Conservation (phyloP, 2,888 invertebrate species). For the Seira sanloemensis region DNA sequence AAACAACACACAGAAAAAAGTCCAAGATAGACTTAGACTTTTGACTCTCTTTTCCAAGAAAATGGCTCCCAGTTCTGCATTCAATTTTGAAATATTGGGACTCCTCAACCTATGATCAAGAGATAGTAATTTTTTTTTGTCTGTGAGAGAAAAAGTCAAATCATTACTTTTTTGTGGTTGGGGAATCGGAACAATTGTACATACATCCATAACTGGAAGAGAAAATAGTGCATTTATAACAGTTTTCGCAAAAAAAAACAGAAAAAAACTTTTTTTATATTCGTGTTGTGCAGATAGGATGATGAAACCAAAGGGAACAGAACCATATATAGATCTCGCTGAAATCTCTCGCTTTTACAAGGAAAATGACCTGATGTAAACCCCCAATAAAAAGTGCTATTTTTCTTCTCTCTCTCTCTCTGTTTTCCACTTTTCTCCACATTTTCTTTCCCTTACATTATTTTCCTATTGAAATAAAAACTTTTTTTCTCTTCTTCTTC, state of each 20-base stretch:
- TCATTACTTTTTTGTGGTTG: conserved; percentile 64
- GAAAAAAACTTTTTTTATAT: not conserved
- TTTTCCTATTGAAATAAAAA: conserved; percentile 57
- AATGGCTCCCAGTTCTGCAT: conserved; percentile 67
- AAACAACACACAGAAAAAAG: conserved; percentile 19
- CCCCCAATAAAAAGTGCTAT: conserved; percentile 43
- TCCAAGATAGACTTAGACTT: not conserved
- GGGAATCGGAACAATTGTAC: conserved; percentile 65
- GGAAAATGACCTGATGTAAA: conserved; percentile 55
- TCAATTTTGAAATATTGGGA: conserved; percentile 70
- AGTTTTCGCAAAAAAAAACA: not conserved
- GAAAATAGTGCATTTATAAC: not conserved
- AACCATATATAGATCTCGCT: conserved; percentile 27
- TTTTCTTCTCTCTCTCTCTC: conserved; percentile 28
- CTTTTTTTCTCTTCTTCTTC: conserved; percentile 43
- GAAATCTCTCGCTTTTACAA: conserved; percentile 44
- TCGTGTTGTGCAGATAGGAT: not conserved
- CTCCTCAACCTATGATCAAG: conserved; percentile 63
- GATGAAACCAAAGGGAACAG: not conserved
- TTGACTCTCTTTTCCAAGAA: conserved; percentile 34
- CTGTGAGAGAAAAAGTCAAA: conserved; percentile 56
- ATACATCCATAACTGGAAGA: not conserved
- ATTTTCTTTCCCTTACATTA: conserved; percentile 37
- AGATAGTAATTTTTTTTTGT: conserved; percentile 63
- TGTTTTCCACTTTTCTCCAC: conserved; percentile 27